Conservation (phyloP, 2,113 vertebrate genomes). For the Bambusicola thoracicus region DNA sequence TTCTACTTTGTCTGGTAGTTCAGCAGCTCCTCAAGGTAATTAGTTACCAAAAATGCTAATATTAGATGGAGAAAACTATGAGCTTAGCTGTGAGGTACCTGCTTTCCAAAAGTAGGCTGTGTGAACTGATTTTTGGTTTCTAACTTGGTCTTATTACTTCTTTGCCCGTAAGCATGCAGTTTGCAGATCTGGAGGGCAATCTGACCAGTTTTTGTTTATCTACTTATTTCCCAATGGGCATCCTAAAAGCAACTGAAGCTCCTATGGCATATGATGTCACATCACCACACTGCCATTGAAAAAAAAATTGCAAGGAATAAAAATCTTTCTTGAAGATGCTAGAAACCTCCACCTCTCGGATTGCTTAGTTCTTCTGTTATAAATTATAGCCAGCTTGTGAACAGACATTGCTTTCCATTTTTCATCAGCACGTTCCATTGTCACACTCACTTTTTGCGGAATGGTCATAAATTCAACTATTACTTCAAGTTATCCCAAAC, state of each 20-base stretch:
- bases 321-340: neutral
- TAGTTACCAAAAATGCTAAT: neutral
- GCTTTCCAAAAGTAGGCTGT: neutral
- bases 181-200: neutral
- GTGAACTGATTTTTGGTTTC: neutral
- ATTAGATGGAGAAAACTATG: neutral
- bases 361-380: neutral
- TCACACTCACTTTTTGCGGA: neutral
- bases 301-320: neutral
- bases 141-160: neutral
- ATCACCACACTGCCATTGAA: too few relatives aligned
- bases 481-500: neutral
- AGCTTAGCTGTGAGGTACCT: neutral
- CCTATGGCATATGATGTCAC: too few relatives aligned
- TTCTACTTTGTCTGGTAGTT: neutral
- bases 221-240: neutral
- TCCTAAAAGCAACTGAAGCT: neutral
- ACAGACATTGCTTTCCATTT: neutral
- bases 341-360: neutral
- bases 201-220: neutral
- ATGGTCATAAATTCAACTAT: neutral
- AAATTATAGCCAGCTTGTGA: neutral
- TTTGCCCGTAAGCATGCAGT: neutral
- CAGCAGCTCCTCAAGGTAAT: neutral
- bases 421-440: neutral